phyloP scores from a whole-genome alignment of 2,797 vertebrate genomes.

The Chrosomus eos region DNA sequence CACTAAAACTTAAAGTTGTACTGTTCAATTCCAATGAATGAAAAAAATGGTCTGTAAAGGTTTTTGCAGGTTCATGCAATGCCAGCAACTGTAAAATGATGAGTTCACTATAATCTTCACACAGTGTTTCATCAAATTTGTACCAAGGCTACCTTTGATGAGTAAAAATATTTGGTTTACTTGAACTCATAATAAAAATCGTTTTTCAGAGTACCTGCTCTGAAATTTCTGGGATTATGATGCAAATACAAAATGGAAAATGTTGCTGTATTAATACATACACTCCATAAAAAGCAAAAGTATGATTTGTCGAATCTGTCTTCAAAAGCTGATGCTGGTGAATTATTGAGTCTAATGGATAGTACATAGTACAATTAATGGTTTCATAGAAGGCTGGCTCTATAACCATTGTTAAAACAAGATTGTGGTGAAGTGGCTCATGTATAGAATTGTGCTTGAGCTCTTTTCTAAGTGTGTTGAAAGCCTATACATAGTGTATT shows the following conservation, averaged over 20 bases:
- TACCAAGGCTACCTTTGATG: background rate
- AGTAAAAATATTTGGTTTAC: conserved; percentile 1
- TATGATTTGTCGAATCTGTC: conserved; percentile 47
- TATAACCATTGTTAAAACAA: conserved; percentile 1
- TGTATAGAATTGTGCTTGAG: background rate
- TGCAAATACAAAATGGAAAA: conserved; percentile 65
- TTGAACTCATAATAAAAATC: conserved; percentile 68
- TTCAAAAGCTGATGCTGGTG: conserved; percentile 2
- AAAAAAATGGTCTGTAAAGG: background rate
- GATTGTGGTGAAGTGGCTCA: background rate
- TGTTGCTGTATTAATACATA: conserved; percentile 58
- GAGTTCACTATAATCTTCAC: background rate
- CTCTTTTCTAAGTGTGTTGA: conserved; percentile 61
- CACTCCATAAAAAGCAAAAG: conserved; percentile 61
- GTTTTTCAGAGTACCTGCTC: conserved; percentile 77
- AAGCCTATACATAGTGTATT: conserved; percentile 45
- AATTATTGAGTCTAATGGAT: background rate
- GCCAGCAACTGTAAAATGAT: background rate
- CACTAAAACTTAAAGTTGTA: conserved; percentile 8
- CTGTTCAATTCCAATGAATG: background rate
- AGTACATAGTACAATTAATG: background rate
- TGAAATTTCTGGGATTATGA: conserved; percentile 58
- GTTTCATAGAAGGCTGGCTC: conserved; percentile 20
- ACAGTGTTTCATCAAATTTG: background rate
- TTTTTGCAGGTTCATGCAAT: background rate